These are phyloP conservation scores for Crioceris asparagi DNA, from an alignment of 2,888 invertebrate genomes.

Conservation along the genomic window DNA sequence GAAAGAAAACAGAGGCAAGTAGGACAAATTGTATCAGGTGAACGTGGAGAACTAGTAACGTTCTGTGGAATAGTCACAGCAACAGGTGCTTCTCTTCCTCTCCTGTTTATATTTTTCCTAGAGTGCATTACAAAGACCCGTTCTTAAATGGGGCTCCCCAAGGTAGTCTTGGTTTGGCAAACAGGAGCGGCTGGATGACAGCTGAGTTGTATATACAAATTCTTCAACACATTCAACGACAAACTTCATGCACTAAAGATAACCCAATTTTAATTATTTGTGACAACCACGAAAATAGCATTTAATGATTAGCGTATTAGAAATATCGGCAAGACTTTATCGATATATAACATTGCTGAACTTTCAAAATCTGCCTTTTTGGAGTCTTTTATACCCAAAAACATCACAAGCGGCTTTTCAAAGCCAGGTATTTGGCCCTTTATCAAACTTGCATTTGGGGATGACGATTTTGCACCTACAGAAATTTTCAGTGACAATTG, in stretches of 20 bases:
- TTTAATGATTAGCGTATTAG: too few species aligned
- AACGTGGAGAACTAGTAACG: constrained; percentile 11
- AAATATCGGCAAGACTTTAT: neutral
- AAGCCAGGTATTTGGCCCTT: neutral
- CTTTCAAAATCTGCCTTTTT: neutral
- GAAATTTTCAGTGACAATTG: neutral
- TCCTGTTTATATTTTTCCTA: too few species aligned
- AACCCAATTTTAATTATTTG: too few species aligned
- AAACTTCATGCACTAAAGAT: neutral
- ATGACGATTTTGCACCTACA: too few species aligned
- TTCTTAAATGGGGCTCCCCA: too few species aligned
- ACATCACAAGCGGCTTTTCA: neutral
- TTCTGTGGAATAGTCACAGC: constrained; percentile 14
- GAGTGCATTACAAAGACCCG: too few species aligned
- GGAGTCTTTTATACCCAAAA: neutral
- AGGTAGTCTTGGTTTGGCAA: constrained; percentile 8
- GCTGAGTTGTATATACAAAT: neutral
- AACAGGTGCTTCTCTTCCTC: constrained; percentile 11
- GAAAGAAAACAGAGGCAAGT: constrained; percentile 12
- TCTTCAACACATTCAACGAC: neutral
- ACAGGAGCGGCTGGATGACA: constrained; percentile 14
- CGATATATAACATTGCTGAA: neutral
- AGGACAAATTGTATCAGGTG: constrained; percentile 8
- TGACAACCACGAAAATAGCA: too few species aligned
- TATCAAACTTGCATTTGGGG: too few species aligned